Evolutionary conservation across 2,888 invertebrate species (phyloP), one percentile per base, ranked within the genome.

Genomic region (Chloromyia formosa): DNA sequence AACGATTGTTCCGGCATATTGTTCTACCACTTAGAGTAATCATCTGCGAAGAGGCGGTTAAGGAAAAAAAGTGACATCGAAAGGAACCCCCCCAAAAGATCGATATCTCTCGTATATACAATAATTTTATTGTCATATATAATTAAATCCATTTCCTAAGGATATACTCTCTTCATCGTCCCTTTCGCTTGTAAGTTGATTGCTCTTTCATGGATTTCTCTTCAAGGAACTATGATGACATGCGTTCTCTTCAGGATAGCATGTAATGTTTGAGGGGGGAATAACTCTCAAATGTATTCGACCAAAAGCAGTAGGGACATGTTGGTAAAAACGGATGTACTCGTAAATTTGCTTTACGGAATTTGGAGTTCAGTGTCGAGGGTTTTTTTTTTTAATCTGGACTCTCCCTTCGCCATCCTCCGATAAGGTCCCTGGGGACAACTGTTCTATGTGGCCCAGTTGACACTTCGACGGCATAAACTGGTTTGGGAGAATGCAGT

Each of bases 101-200:
- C 71, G 71, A 71, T 71, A 71, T 71, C 66, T 66, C 49, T 66
- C 40, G 22, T 58, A 71, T 71, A 71, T n/a, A n/a, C n/a, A n/a
- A n/a, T 71, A 71, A 71, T 71, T 71, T 71, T 58, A 71, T 71
- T 71, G 71, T 71, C 40, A 71, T 71, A 71, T 71, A 56, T 71
- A 71, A 71, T 71, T 71, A 71, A 40, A 58, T 71, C 40, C 58
- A 71, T 71, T 71, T 58, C 58, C 35, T 58, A 42, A 18, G 12
- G 35, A 66, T n/a, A 10, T 14, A 0, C 22, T 5, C 66, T 66
- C 49, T 66, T 20, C 14, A 20, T 60, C 10, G 12, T 20, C 20
- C 22, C 20, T 20, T 18, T 5, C 12, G 42, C 42, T 12, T 9
- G 42, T 42, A 9, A 5, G 12, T 12, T 42, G 42, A 49, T 1